Evolutionary conservation across 2,888 invertebrate species (phyloP).

Genomic region (Heliconius erato): DNA sequence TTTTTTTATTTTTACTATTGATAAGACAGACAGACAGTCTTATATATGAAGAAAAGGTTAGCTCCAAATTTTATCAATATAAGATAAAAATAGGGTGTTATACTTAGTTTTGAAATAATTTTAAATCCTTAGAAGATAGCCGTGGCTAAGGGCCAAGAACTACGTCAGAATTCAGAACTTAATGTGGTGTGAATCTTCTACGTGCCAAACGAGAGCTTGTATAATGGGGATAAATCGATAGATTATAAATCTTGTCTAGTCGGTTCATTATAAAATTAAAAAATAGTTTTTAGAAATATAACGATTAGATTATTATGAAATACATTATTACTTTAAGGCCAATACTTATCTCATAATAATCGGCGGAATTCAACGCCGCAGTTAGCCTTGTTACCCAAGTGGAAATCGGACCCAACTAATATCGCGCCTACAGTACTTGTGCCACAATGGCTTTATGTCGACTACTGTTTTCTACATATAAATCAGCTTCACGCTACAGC

Average conservation of each 20-base stretch:
- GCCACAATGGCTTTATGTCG: no score
- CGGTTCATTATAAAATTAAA: background rate
- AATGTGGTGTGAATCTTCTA: slow-evolving; percentile 79
- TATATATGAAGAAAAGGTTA: background rate
- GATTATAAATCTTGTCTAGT: background rate
- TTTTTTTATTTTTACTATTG: background rate
- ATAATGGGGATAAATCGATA: slow-evolving; percentile 48
- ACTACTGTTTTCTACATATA: no score
- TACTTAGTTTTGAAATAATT: slow-evolving; percentile 10
- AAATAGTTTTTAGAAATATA: background rate
- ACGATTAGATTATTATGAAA: background rate
- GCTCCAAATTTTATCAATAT: background rate
- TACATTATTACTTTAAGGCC: background rate
- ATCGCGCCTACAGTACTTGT: no score
- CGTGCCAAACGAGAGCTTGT: slow-evolving; percentile 74
- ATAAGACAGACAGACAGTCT: background rate
- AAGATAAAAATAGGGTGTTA: background rate
- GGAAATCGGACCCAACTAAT: no score
- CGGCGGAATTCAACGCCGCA: no score
- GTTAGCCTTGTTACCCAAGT: no score
- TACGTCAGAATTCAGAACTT: slow-evolving; percentile 59
- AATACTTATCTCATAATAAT: no score
- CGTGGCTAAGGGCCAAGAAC: slow-evolving; percentile 74
- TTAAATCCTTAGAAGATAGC: slow-evolving; percentile 42
- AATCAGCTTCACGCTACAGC: no score